These are phyloP conservation scores for Strongylocentrotus purpuratus DNA, from an alignment of 35 echinoderm and acorn worm species.

Conservation along the genomic window DNA sequence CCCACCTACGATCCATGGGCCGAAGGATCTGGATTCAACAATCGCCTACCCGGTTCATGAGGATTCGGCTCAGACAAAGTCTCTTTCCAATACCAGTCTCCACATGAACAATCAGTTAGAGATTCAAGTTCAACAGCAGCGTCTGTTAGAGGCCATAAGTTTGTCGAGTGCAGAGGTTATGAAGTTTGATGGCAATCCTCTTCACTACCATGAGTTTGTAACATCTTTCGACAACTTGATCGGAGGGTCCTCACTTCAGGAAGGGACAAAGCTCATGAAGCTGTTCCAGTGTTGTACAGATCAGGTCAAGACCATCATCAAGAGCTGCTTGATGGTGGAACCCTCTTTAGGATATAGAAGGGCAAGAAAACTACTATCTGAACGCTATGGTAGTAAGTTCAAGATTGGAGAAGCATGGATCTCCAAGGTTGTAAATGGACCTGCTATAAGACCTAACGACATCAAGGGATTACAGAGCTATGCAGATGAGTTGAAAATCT, in stretches of 20 bases:
- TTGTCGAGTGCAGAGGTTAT: background rate
- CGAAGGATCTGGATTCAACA: too few species aligned
- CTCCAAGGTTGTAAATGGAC: background rate
- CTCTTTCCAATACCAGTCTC: too few species aligned
- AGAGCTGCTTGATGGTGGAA: too few species aligned
- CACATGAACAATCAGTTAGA: too few species aligned
- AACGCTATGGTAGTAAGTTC: background rate
- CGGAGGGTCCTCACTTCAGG: too few species aligned
- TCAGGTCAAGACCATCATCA: too few species aligned
- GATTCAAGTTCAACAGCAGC: background rate
- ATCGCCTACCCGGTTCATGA: too few species aligned
- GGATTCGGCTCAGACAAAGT: too few species aligned
- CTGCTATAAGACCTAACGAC: background rate
- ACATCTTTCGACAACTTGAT: too few species aligned
- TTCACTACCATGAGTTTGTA: background rate
- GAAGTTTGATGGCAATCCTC: background rate
- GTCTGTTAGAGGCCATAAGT: background rate
- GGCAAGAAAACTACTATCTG: background rate
- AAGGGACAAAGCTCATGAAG: too few species aligned
- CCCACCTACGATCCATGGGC: too few species aligned
- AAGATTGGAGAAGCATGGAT: slow-evolving; percentile 27
- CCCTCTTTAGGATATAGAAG: background rate
- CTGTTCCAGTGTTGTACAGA: too few species aligned
- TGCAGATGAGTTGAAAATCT: background rate
- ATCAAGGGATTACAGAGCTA: background rate